These are phyloP conservation scores for Telenomus remus DNA, from an alignment of 1,140 invertebrate genomes.

Conservation along the genomic window DNA sequence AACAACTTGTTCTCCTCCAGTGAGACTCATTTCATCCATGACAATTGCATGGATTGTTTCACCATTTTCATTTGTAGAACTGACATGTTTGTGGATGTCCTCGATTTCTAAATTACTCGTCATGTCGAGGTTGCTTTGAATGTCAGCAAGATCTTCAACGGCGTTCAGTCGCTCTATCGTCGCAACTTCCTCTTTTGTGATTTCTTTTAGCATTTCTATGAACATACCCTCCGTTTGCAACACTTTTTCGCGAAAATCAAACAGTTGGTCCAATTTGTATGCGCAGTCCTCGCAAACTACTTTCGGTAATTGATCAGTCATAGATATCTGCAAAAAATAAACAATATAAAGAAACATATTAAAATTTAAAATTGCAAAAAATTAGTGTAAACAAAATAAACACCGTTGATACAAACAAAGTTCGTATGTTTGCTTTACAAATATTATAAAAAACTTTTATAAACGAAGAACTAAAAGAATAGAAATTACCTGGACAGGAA, in stretches of 20 bases:
- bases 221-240: conserved; percentile 77
- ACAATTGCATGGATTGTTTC: conserved; percentile 60
- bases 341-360: not conserved
- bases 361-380: too few species aligned
- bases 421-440: too few species aligned
- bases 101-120: conserved; percentile 62
- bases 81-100: conserved; percentile 62
- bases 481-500: conserved; percentile 77
- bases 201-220: conserved; percentile 75
- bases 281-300: conserved; percentile 78
- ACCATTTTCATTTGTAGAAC: conserved; percentile 46
- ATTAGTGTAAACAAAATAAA: conserved; percentile 3
- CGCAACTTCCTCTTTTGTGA: conserved; percentile 65
- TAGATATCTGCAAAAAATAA: conserved; percentile 72
- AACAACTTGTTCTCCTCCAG: conserved; percentile 67
- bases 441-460: too few species aligned
- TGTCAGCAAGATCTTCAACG: conserved; percentile 56
- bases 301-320: conserved; percentile 78
- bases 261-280: conserved; percentile 78
- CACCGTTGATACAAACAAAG: too few species aligned
- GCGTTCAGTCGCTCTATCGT: conserved; percentile 60
- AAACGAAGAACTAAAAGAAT: too few species aligned
- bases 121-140: conserved; percentile 61
- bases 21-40: conserved; percentile 69
- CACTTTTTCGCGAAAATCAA: conserved; percentile 78